Conservation (phyloP, 2,113 vertebrate species). For the Halichoerus grypus region DNA sequence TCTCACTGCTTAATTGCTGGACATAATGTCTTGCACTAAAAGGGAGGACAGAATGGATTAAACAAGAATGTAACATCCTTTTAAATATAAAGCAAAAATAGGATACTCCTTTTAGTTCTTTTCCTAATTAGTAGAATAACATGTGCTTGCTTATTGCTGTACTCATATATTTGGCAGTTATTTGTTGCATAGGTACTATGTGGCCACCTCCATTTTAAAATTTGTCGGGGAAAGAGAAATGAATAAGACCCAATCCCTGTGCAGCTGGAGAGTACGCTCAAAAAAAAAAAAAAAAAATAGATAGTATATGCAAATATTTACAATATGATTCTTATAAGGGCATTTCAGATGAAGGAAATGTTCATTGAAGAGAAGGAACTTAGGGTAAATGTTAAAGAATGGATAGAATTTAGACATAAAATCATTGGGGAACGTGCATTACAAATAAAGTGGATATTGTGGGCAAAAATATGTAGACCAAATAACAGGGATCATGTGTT, state of each 20-base stretch:
- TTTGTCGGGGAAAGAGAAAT: neutral
- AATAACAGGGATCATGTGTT: neutral
- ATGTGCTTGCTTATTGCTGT: neutral
- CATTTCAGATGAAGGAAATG: neutral
- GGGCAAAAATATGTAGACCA: neutral
- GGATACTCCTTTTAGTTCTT: neutral
- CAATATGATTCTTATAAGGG: neutral
- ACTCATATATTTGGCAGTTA: neutral
- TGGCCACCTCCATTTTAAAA: neutral
- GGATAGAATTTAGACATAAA: neutral
- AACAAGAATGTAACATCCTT: neutral
- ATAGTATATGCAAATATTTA: neutral
- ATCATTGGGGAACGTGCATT: neutral
- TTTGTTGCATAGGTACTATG: neutral
- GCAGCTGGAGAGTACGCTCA: neutral
- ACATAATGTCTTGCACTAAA: slow-evolving; percentile 32
- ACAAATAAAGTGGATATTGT: neutral
- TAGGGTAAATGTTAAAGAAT: neutral
- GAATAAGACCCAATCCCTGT: neutral
- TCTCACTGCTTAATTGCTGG: slow-evolving; percentile 55
- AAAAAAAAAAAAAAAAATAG: neutral
- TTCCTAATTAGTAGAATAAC: neutral
- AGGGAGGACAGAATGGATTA: neutral
- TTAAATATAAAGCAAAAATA: slow-evolving; percentile 37
- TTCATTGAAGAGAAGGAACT: neutral